These are phyloP conservation scores for Cephus nigrinus DNA, from an alignment of 2,888 invertebrate species.

Conservation along the genomic window DNA sequence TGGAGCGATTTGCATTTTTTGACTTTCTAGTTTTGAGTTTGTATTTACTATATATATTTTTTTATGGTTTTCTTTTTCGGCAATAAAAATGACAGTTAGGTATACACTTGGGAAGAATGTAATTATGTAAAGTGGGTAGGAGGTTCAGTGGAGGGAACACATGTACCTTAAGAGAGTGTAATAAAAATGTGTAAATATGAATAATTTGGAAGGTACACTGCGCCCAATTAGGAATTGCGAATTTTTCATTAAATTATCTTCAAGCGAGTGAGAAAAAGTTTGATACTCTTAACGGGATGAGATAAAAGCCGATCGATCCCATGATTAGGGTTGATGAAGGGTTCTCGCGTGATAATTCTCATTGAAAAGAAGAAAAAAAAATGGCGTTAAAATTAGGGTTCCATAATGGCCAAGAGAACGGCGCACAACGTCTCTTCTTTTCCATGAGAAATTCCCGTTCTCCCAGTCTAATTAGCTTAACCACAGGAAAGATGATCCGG, in stretches of 20 bases:
- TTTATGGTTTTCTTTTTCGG: background rate
- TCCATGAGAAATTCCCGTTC: background rate
- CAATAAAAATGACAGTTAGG: background rate
- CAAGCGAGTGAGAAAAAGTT: background rate
- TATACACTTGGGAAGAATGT: background rate
- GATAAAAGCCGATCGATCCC: background rate
- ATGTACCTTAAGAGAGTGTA: background rate
- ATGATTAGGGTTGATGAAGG: background rate
- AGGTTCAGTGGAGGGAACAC: background rate
- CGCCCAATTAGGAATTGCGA: background rate
- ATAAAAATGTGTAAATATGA: background rate
- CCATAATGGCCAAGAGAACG: background rate
- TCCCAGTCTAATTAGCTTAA: conserved; percentile 28
- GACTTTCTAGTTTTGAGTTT: background rate
- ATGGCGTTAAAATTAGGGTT: background rate
- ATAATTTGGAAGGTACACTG: background rate
- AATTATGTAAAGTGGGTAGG: background rate
- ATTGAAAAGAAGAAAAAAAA: background rate
- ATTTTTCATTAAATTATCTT: background rate
- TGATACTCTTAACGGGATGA: background rate
- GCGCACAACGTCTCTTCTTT: background rate
- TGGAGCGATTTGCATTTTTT: background rate
- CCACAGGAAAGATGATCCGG: conserved; percentile 25
- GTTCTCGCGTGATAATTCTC: background rate
- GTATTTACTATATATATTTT: background rate